Percentiles rank a stretch among this genome's conserved stretches.
Conservation (phyloP, 2,888 invertebrate species). For the Andricus quercusramuli region DNA sequence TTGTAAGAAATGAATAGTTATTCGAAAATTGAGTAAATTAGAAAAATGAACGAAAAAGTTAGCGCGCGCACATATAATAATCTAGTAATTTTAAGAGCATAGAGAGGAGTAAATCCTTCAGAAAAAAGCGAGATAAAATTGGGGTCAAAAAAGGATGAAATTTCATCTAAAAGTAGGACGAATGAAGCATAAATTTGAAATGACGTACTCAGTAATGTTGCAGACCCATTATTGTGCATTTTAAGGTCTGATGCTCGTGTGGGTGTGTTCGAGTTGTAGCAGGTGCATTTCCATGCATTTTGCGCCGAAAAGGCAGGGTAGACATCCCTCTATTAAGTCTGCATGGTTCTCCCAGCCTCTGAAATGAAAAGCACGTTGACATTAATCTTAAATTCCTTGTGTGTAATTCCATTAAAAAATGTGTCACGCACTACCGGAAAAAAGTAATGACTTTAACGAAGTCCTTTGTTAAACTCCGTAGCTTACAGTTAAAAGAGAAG, state of each 20-base stretch:
- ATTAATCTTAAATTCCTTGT: slow-evolving; percentile 5
- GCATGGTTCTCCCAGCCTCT: slow-evolving; percentile 62
- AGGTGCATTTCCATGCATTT: slow-evolving; percentile 62
- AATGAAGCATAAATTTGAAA: slow-evolving; percentile 21
- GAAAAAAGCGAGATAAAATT: too few species aligned
- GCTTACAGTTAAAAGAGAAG: not conserved
- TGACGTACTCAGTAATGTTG: slow-evolving; percentile 65
- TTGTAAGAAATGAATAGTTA: too few species aligned
- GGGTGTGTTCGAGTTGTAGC: slow-evolving; percentile 56
- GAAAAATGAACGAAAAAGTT: too few species aligned
- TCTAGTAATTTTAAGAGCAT: too few species aligned
- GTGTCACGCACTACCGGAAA: not conserved
- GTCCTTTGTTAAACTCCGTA: not conserved
- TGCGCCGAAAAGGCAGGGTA: slow-evolving; percentile 61
- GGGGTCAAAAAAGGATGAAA: not conserved
- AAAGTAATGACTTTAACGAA: slow-evolving; percentile 6
- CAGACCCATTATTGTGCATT: slow-evolving; percentile 66
- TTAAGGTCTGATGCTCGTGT: slow-evolving; percentile 65
- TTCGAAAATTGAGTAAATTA: too few species aligned
- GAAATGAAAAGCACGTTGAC: slow-evolving; percentile 49
- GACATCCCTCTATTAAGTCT: slow-evolving; percentile 63
- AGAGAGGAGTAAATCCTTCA: too few species aligned
- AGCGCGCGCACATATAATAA: fast-evolving
- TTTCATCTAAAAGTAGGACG: slow-evolving; percentile 10
- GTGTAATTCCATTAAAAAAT: slow-evolving; percentile 2